Base-by-base conservation (phyloP, 1,140 invertebrate genomes). In the Alviniconcha marisindica region DNA sequence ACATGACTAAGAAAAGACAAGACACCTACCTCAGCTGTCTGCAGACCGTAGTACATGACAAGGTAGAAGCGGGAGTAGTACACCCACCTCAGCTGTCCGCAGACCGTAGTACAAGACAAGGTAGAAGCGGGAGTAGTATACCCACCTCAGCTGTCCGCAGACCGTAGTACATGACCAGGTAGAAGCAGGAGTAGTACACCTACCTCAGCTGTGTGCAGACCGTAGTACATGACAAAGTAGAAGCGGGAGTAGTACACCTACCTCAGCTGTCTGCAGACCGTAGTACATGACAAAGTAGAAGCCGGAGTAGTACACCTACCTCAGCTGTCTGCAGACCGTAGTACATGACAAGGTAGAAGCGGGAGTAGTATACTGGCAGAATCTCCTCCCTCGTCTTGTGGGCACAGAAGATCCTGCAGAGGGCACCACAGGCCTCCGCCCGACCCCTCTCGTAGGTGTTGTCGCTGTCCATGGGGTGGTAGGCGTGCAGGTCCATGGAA, bases 331-430 rank as follows among this genome's bases (percentile, higher is more conserved):
- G 95, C 5, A 99, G 94, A 15, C 98, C 98, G 91, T 97, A 96
- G 87, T 97, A 96, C 85, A 99, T 93, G 15, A 97, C 96, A 88
- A 98, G 95, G 93, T 99, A 99, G 93, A 99, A 99, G 84, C 98
- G 94, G 0, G 98, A 97, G 86, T 99, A 94, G 93, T 99, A 99
- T 2, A 98, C 96, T 3, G 98, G 97, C 28, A 98, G 94, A 84
- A 99, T 98, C 90, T 97, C 96, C 94, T 99, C 99, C 48, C 97
- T 97, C 24, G 97, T 98, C 93, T 98, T 98, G 92, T 99, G 99
- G 0, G 98, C 96, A 93, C 98, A 99, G 90, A 99, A 97, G 88
- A 99, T 98, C 89, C 98, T 95, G 93, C 98, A 99, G 7, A 99
- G 93, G 10, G 98, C 96, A 0, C 98, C 98, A 86, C 99, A 95